Percentiles rank a stretch among this genome's conserved stretches.
phyloP scores from a whole-genome alignment of 2,113 vertebrate genomes.

The Pseudonaja textilis region DNA sequence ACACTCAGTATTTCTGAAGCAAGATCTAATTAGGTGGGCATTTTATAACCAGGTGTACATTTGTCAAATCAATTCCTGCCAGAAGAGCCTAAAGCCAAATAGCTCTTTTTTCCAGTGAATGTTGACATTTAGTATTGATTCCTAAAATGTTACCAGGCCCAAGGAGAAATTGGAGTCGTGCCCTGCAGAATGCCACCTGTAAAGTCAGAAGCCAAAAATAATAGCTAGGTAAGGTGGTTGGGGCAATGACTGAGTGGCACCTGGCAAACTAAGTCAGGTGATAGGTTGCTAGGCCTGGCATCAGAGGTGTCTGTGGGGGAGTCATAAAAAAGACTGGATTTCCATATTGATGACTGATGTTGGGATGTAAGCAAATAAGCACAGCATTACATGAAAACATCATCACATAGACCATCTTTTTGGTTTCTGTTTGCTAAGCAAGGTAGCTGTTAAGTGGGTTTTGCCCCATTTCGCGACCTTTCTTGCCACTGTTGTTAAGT shows the following conservation, averaged over 20 bases:
- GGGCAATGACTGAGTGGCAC: neutral
- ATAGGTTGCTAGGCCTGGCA: neutral
- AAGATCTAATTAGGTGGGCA: neutral
- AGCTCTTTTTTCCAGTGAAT: neutral
- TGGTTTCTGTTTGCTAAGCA: no score
- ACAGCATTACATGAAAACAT: neutral
- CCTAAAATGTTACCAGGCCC: neutral
- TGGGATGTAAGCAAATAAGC: neutral
- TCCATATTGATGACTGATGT: neutral
- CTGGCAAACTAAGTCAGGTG: neutral
- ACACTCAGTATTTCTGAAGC: neutral
- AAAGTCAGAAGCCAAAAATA: neutral
- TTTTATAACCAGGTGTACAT: neutral
- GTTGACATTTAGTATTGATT: constrained; percentile 8
- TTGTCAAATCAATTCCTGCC: neutral
- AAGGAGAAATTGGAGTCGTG: neutral
- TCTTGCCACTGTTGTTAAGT: no score
- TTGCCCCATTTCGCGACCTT: no score
- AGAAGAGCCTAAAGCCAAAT: neutral
- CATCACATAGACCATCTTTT: neutral
- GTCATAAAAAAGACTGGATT: neutral
- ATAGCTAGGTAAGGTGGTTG: neutral
- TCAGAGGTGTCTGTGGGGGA: neutral
- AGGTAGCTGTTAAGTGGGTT: no score
- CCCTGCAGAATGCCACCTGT: neutral